Conservation (phyloP, 1,140 invertebrate species). For the Zaprionus ghesquierei region DNA sequence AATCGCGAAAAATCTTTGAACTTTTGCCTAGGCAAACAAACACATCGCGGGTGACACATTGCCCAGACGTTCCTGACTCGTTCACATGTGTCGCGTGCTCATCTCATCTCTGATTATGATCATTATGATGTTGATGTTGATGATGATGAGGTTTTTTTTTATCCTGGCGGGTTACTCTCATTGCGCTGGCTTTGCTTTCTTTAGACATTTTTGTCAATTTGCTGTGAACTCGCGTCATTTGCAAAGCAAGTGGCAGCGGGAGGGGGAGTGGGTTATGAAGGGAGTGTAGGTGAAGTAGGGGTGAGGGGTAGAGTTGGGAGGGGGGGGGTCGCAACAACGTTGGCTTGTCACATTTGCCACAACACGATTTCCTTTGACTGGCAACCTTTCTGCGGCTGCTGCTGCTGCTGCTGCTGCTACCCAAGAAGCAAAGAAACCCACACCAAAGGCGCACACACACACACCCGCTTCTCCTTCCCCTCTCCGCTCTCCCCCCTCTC, state of each 20-base stretch:
- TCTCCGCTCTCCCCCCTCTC: background rate
- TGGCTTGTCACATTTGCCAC: conserved; percentile 69
- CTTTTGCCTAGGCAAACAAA: background rate
- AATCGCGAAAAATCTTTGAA: conserved; percentile 5
- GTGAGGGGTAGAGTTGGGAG: background rate
- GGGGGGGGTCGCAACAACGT: conserved; percentile 17
- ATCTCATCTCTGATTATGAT: conserved; percentile 7
- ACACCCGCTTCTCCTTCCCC: background rate
- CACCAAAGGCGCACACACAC: background rate
- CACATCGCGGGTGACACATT: conserved; percentile 6
- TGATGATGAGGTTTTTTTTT: conserved; percentile 30
- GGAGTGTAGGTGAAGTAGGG: background rate
- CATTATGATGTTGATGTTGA: conserved; percentile 2
- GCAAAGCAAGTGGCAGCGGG: conserved; percentile 14
- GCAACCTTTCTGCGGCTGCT: conserved; percentile 13
- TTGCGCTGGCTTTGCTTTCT: conserved; percentile 45
- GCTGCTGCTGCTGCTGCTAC: background rate
- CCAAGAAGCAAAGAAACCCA: background rate
- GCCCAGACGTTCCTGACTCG: background rate
- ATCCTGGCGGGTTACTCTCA: conserved; percentile 50
- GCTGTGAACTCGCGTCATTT: conserved; percentile 65
- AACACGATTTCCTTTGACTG: conserved; percentile 71
- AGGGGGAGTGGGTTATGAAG: background rate
- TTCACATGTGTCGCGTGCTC: background rate
- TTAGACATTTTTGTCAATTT: conserved; percentile 64